These are phyloP conservation scores for Clarias platycephalus DNA, from an alignment of 2,797 vertebrate species.

Conservation along the genomic window DNA sequence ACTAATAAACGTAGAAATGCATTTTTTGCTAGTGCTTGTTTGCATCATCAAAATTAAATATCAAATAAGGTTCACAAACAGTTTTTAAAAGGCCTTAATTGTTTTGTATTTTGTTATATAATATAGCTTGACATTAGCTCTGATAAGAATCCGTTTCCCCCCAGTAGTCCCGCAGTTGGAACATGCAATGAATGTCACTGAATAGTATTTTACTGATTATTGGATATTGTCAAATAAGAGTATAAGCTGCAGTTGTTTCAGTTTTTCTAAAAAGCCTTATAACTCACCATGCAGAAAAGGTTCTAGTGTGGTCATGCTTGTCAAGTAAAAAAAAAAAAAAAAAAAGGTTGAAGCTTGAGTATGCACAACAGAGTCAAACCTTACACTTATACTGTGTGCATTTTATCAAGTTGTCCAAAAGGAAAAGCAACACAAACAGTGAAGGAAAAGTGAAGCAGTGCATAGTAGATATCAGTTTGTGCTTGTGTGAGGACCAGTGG, in stretches of 20 bases:
- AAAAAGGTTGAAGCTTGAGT: not conserved
- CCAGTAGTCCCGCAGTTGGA: not conserved
- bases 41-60: too few species aligned
- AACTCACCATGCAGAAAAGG: not conserved
- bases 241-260: not conserved
- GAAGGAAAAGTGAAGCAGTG: slow-evolving; percentile 32
- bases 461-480: not conserved
- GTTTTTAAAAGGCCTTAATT: not conserved
- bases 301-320: not conserved
- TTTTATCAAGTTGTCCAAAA: slow-evolving; percentile 10
- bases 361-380: not conserved
- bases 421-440: not conserved
- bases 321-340: slow-evolving; percentile 7
- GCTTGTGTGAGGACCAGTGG: slow-evolving; percentile 21
- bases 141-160: not conserved
- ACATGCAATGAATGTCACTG: slow-evolving; percentile 21
- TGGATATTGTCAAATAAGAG: not conserved
- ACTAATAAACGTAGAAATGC: too few species aligned
- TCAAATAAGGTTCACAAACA: not conserved
- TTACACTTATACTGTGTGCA: not conserved
- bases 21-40: too few species aligned
- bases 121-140: not conserved
- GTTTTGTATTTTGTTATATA: not conserved
- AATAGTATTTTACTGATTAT: not conserved
- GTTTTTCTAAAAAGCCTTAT: not conserved